Percentiles rank a stretch among this genome's conserved stretches.
phyloP scores from a whole-genome alignment of 2,888 invertebrate genomes.

The Microchrysa polita region DNA sequence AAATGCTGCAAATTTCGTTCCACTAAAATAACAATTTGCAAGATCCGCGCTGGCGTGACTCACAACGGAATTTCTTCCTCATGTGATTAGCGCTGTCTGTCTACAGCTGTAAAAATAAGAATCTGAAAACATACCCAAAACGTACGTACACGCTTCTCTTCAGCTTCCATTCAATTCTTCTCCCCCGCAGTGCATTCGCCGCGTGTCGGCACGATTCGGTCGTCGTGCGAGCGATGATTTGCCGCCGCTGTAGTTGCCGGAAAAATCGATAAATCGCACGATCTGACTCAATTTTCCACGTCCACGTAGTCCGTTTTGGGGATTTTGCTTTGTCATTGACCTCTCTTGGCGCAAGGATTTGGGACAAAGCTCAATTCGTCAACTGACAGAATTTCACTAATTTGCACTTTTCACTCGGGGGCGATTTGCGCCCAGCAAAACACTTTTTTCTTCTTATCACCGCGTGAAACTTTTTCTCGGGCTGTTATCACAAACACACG shows the following conservation, averaged over 20 bases:
- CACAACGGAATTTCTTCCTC: background rate
- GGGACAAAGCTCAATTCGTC: too few relatives aligned
- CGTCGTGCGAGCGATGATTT: background rate
- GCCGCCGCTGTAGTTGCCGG: background rate
- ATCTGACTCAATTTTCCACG: conserved; percentile 13
- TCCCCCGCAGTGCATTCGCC: conserved; percentile 19
- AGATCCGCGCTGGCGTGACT: background rate
- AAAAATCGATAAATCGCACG: conserved; percentile 38
- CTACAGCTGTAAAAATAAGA: background rate
- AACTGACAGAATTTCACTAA: background rate
- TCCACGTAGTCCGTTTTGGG: background rate
- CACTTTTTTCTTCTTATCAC: conserved; percentile 25
- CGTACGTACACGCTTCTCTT: conserved; percentile 32
- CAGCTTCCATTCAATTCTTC: background rate
- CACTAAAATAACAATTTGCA: background rate
- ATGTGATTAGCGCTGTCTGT: too few relatives aligned
- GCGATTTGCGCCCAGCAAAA: background rate
- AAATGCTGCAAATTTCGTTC: conserved; percentile 13
- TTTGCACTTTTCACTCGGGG: background rate
- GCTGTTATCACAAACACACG: background rate
- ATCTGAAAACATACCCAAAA: too few relatives aligned
- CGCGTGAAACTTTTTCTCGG: background rate
- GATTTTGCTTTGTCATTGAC: background rate
- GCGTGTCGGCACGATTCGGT: background rate
- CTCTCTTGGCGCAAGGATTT: background rate